Evolutionary conservation across 2,888 invertebrate genomes (phyloP).

Genomic region (Crossocerus cetratus): DNA sequence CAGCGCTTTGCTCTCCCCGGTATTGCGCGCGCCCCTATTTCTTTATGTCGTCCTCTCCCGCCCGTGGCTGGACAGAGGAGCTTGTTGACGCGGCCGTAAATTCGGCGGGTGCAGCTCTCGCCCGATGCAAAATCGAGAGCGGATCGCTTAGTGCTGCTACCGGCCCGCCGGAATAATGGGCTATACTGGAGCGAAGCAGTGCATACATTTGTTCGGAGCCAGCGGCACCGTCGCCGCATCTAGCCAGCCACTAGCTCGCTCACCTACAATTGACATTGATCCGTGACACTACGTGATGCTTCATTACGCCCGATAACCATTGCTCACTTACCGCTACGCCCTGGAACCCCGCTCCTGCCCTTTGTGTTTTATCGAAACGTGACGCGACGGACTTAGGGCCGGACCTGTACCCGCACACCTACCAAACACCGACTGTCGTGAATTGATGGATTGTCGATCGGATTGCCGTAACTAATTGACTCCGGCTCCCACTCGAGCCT

Average conservation of each 20-base stretch:
- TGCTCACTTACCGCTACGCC: slow-evolving; percentile 56
- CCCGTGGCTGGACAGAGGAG: too few relatives aligned
- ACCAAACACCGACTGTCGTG: too few relatives aligned
- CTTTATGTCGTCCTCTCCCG: too few relatives aligned
- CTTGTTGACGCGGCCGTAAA: slow-evolving; percentile 1
- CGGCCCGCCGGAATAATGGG: slow-evolving; percentile 7
- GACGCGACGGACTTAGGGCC: slow-evolving; percentile 30
- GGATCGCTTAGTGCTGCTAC: background rate
- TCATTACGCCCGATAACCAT: slow-evolving; percentile 63
- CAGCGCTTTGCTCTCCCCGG: too few relatives aligned
- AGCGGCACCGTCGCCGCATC: background rate
- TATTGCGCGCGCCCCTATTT: too few relatives aligned
- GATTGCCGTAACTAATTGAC: too few relatives aligned
- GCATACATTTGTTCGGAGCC: background rate
- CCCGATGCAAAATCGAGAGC: background rate
- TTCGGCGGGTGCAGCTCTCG: background rate
- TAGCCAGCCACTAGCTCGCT: background rate
- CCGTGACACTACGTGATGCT: slow-evolving; percentile 50
- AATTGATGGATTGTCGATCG: too few relatives aligned
- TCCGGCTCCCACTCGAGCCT: too few relatives aligned
- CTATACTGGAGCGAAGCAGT: background rate
- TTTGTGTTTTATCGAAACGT: slow-evolving; percentile 59
- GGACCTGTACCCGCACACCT: slow-evolving; percentile 4
- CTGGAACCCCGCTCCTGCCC: background rate
- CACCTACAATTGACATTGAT: slow-evolving; percentile 21